Conservation (phyloP, 1,140 invertebrate species). For the Brachionus paranguensis region DNA sequence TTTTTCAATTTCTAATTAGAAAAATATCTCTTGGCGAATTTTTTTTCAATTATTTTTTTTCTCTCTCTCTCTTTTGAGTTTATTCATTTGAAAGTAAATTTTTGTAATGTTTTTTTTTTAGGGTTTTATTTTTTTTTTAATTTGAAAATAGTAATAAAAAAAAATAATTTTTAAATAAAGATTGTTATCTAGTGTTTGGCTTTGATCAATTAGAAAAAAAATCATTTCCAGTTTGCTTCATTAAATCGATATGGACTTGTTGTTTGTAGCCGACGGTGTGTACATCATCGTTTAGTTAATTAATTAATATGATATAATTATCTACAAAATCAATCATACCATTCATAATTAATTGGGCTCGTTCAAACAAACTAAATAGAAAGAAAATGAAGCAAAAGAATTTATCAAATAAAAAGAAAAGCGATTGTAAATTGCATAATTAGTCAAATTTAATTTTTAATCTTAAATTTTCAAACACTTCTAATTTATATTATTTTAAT, state of each 20-base stretch:
- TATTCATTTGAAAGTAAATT: slow-evolving; percentile 22
- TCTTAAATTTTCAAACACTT: too few relatives aligned
- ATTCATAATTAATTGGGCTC: background rate
- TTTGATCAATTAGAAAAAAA: background rate
- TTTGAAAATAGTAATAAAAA: background rate
- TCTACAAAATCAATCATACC: background rate
- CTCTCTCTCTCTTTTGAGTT: background rate
- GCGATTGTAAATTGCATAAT: too few relatives aligned
- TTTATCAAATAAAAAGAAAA: too few relatives aligned
- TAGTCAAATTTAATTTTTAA: too few relatives aligned
- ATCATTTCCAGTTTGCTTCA: background rate
- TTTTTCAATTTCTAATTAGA: background rate
- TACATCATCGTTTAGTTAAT: background rate
- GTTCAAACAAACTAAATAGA: too few relatives aligned
- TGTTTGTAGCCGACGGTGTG: background rate
- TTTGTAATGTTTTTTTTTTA: background rate
- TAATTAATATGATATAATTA: background rate
- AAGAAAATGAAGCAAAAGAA: too few relatives aligned
- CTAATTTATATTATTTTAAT: too few relatives aligned
- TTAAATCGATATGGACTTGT: background rate
- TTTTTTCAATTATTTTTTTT: background rate
- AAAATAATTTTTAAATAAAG: background rate
- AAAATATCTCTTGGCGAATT: background rate
- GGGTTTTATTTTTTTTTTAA: background rate
- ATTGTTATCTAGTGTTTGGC: background rate